Percentiles rank a stretch among this genome's conserved stretches.
These are phyloP conservation scores for Crenichthys baileyi DNA, from an alignment of 2,797 vertebrate species.

Conservation along the genomic window DNA sequence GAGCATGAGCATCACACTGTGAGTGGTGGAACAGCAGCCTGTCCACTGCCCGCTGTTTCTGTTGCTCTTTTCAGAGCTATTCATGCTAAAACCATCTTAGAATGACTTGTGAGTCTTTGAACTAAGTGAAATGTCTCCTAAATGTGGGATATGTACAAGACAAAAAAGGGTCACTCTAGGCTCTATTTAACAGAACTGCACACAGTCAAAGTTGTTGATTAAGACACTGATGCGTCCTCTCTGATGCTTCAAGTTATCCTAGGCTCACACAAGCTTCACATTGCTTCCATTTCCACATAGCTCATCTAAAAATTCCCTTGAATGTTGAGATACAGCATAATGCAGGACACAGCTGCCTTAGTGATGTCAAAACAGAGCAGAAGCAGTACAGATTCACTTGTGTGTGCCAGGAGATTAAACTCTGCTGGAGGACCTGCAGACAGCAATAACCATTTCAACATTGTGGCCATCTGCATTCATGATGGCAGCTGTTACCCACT, in stretches of 20 bases:
- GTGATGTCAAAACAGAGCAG: conserved; percentile 11
- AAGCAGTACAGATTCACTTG: neutral
- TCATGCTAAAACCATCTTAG: neutral
- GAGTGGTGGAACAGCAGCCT: conserved; percentile 31
- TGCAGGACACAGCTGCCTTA: conserved; percentile 7
- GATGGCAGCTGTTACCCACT: conserved; percentile 17
- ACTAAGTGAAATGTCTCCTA: neutral
- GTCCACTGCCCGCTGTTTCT: conserved; percentile 15
- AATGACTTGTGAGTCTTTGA: neutral
- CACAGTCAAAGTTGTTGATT: conserved; percentile 12
- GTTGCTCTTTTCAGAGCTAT: conserved; percentile 16
- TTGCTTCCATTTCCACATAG: neutral
- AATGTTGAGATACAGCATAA: neutral
- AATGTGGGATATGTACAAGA: conserved; percentile 16
- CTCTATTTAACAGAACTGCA: conserved; percentile 2
- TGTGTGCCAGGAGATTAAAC: neutral
- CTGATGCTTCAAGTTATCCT: neutral
- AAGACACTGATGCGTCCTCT: neutral
- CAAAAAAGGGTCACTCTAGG: conserved; percentile 26
- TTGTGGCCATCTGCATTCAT: conserved; percentile 10
- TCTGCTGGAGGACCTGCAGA: neutral
- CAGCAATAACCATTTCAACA: conserved; percentile 7
- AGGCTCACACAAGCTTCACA: neutral
- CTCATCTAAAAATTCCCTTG: neutral
- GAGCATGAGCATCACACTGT: conserved; percentile 31